phyloP scores from a whole-genome alignment of 2,888 invertebrate genomes.

The Junonia oenone region DNA sequence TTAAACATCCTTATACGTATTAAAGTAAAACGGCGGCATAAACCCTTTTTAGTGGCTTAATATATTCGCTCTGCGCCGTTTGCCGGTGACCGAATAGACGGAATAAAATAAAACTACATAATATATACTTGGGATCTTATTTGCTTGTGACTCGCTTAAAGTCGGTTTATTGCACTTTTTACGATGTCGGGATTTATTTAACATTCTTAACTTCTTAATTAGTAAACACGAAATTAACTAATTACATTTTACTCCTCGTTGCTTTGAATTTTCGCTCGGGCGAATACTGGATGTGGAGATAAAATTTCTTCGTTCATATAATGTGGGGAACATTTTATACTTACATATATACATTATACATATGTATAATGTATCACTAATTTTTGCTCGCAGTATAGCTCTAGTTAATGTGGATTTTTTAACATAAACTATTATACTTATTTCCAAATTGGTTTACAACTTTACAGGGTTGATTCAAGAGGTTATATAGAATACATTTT shows the following conservation, averaged over 20 bases:
- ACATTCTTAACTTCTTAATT: not conserved
- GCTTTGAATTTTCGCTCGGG: not conserved
- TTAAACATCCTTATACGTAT: not conserved
- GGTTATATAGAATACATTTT: too few species aligned
- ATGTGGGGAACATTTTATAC: too few species aligned
- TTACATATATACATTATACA: too few species aligned
- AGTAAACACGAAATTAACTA: not conserved
- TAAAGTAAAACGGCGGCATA: constrained; percentile 15
- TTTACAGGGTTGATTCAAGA: too few species aligned
- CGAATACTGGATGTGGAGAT: too few species aligned
- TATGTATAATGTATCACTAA: too few species aligned
- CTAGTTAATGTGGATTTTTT: too few species aligned
- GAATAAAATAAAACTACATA: constrained; percentile 21
- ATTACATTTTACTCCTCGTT: not conserved
- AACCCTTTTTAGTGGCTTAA: constrained; percentile 18
- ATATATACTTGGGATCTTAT: constrained; percentile 11
- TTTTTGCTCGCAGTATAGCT: too few species aligned
- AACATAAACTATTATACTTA: too few species aligned
- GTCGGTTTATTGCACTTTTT: constrained; percentile 6
- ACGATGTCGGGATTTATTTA: not conserved
- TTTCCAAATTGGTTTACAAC: too few species aligned
- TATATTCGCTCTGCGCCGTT: constrained; percentile 22
- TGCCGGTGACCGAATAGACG: constrained; percentile 20
- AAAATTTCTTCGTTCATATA: too few species aligned
- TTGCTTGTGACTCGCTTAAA: constrained; percentile 10